phyloP scores from a whole-genome alignment of 2,888 invertebrate species.

The Idaea dimidiata region DNA sequence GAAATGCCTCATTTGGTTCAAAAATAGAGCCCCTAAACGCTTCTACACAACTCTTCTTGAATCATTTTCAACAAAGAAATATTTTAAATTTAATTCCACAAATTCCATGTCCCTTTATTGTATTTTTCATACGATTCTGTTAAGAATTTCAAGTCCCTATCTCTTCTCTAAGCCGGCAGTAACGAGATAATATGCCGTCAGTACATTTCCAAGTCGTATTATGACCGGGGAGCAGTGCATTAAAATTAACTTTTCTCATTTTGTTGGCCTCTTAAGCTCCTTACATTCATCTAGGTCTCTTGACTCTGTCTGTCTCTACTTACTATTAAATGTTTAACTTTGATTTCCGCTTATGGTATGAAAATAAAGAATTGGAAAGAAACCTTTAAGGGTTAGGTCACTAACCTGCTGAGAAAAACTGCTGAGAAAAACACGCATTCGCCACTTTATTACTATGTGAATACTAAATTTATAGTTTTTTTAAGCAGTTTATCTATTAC shows the following conservation, averaged over 20 bases:
- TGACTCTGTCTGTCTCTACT: conserved; percentile 9
- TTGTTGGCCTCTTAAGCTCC: conserved; percentile 39
- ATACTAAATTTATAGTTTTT: too few species aligned
- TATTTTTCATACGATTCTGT: conserved; percentile 6
- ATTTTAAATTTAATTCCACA: neutral
- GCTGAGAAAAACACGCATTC: too few species aligned
- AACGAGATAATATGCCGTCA: conserved; percentile 37
- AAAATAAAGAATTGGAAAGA: too few species aligned
- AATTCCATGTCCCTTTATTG: conserved; percentile 25
- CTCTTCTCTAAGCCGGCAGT: conserved; percentile 21
- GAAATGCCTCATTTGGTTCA: too few species aligned
- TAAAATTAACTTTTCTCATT: conserved; percentile 50
- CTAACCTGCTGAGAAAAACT: too few species aligned
- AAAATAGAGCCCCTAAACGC: too few species aligned
- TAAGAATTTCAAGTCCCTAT: conserved; percentile 14
- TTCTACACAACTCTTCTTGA: neutral
- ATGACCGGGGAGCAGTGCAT: conserved; percentile 34
- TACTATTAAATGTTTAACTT: neutral
- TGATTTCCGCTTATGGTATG: neutral
- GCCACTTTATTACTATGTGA: too few species aligned
- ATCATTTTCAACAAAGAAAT: neutral
- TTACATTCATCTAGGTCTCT: conserved; percentile 22
- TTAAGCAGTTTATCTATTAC: too few species aligned
- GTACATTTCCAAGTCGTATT: neutral
- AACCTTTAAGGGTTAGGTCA: too few species aligned